Evolutionary conservation across 2,888 invertebrate species (phyloP), one percentile per base, ranked within the genome.

Genomic region (Agrenia bidenticulata): DNA sequence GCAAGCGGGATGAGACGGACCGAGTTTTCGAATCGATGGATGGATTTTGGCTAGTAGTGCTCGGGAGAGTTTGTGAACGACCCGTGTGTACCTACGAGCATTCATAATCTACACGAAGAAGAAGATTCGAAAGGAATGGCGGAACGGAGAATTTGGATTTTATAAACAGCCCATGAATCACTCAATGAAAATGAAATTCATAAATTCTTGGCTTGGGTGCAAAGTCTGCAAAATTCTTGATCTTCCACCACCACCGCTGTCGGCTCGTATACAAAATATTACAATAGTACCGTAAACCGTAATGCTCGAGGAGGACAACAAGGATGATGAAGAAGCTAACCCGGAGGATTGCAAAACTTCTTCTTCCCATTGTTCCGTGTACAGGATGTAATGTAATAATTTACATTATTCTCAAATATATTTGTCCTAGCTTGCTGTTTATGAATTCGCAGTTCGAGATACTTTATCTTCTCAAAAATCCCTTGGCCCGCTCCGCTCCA

Each of bases 161-260:
- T 54, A 54, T 54, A 54, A 54, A 54, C 54, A 54, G 54, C 54
- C 26, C 54, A 54, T 54, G 54, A 54, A 54, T 54, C 54, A 54
- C 54, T 54, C 54, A 54, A 54, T 54, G 54, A 54, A 54, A 54
- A 54, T 54, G 54, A 54, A 54, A 54, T 54, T 54, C 54, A 54
- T 54, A 54, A 54, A 54, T 54, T 54, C 54, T 54, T 54, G 54
- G 54, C 27, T 17, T 51, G 54, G 54, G 27, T 54, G 54, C 54
- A 11, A 27, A 54, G 54, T 54, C 54, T 54, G 54, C 54, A 54
- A 54, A 54, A 54, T 54, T 54, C 45, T 45, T 21, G 45, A 45
- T 45, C 45, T 45, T 23, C 23, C 17, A 4, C 51, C 21, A 19
- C 15, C 21, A 23, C 51, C 23, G 51, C 9, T 51, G 4, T 7